Percentiles rank a stretch among this genome's conserved stretches.
phyloP scores from a whole-genome alignment of 2,113 vertebrate species.

The Phaethon lepturus region DNA sequence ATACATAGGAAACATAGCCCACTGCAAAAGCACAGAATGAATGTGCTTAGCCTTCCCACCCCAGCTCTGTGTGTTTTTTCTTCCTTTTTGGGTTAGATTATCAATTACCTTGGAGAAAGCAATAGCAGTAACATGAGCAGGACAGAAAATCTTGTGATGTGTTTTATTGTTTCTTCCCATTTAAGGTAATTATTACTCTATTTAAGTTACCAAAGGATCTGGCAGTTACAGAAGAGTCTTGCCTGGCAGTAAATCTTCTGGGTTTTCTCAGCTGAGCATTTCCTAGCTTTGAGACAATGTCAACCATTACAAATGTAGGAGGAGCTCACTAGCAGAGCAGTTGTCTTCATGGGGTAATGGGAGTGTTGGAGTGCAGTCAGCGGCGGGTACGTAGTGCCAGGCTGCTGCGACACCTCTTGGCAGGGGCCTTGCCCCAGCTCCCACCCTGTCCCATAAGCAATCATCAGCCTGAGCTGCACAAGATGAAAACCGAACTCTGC shows the following conservation, averaged over 20 bases:
- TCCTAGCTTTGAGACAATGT: background rate
- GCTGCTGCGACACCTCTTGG: fast-evolving
- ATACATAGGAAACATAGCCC: background rate
- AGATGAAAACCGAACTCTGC: background rate
- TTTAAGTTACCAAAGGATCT: background rate
- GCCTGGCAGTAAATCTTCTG: background rate
- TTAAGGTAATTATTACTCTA: background rate
- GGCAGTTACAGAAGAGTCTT: background rate
- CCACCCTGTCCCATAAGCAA: fast-evolving
- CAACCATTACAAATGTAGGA: fast-evolving
- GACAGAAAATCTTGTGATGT: background rate
- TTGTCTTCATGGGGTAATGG: fast-evolving
- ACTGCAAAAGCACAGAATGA: background rate
- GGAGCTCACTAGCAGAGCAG: background rate
- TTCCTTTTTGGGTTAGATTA: background rate
- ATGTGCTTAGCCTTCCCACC: background rate
- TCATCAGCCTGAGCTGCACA: background rate
- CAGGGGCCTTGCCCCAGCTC: background rate
- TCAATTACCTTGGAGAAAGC: background rate
- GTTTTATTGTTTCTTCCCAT: background rate
- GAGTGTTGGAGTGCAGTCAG: background rate
- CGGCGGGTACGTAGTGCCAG: fast-evolving
- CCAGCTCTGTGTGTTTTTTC: background rate
- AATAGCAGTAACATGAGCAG: background rate
- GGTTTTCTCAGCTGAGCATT: background rate